phyloP scores from a whole-genome alignment of 2,113 vertebrate species.

The Glaucidium brasilianum region DNA sequence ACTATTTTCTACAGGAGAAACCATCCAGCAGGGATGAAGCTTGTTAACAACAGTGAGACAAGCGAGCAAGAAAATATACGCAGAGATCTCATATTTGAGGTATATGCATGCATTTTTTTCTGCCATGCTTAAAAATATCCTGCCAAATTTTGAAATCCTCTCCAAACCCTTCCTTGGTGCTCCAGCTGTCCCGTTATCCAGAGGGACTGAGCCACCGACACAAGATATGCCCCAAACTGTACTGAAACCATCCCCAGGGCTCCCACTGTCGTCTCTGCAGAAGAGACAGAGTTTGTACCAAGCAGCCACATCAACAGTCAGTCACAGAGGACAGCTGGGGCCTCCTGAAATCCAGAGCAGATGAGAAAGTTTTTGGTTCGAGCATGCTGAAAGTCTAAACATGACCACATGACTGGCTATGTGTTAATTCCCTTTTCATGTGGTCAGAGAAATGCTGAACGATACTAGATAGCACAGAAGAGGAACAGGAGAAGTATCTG shows the following conservation, averaged over 20 bases:
- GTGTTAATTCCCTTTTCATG: not conserved
- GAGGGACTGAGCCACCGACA: not conserved
- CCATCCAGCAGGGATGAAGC: not conserved
- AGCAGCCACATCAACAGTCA: fast-evolving
- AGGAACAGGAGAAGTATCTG: not conserved
- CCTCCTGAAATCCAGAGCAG: not conserved
- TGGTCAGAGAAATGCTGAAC: not conserved
- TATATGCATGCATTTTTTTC: fast-evolving
- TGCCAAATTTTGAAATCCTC: not conserved
- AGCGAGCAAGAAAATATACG: not conserved
- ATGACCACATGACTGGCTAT: not conserved
- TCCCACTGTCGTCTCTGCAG: not conserved
- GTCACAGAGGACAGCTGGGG: not conserved
- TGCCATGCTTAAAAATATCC: not conserved
- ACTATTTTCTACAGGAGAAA: slow-evolving; percentile 24
- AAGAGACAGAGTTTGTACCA: not conserved
- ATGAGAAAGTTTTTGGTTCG: not conserved
- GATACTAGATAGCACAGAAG: not conserved
- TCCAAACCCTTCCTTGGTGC: not conserved
- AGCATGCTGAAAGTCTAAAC: not conserved
- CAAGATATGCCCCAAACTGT: not conserved
- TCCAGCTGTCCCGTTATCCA: not conserved
- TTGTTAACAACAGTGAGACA: not conserved
- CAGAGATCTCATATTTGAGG: not conserved
- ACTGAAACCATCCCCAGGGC: not conserved